These are phyloP conservation scores for Furcula furcula DNA, from an alignment of 2,888 invertebrate species.

Conservation along the genomic window DNA sequence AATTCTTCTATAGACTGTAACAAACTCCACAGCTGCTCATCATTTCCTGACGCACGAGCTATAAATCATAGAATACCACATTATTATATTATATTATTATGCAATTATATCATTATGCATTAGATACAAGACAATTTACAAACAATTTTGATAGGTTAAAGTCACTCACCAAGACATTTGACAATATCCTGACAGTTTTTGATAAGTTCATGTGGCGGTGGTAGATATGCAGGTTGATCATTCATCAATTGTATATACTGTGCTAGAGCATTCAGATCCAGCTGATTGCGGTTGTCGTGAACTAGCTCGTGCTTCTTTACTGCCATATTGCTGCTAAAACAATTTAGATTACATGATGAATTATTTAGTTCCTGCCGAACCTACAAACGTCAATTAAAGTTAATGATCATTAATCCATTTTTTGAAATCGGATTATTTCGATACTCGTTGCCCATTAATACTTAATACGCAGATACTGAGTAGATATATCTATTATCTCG, in stretches of 20 bases:
- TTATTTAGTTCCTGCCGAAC: too few relatives aligned
- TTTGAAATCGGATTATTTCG: too few relatives aligned
- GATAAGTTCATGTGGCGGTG: constrained; percentile 60
- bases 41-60: constrained; percentile 50
- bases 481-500: too few relatives aligned
- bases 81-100: too few relatives aligned
- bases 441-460: too few relatives aligned
- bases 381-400: too few relatives aligned
- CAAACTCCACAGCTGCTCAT: constrained; percentile 49
- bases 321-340: constrained; percentile 62
- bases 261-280: constrained; percentile 58
- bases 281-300: constrained; percentile 63
- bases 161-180: constrained; percentile 68
- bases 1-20: constrained; percentile 61
- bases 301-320: constrained; percentile 82
- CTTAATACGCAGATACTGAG: too few relatives aligned
- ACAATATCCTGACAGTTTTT: constrained; percentile 78
- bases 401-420: too few relatives aligned
- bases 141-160: not conserved
- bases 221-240: constrained; percentile 61
- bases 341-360: constrained; percentile 2
- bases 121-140: too few relatives aligned
- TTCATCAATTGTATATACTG: constrained; percentile 76
- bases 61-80: too few relatives aligned
- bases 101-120: too few relatives aligned